These are phyloP conservation scores for Ramphastos sulfuratus DNA, from an alignment of 2,113 vertebrate species.

Conservation along the genomic window DNA sequence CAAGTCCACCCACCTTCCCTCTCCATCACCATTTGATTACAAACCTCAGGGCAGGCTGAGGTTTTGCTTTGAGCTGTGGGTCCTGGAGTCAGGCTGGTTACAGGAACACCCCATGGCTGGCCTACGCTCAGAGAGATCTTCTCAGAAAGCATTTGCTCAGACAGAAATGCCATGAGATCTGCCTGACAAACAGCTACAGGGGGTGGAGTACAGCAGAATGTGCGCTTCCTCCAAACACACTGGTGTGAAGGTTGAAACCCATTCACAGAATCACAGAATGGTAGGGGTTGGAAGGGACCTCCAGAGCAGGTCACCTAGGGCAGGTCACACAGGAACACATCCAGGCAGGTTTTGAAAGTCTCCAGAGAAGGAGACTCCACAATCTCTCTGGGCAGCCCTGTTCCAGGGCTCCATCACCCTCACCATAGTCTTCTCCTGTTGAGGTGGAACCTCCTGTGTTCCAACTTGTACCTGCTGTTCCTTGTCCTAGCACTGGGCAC, in stretches of 20 bases:
- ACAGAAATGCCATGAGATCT: not conserved
- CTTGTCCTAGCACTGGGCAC: no score
- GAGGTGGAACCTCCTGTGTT: no score
- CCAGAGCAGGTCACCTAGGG: no score
- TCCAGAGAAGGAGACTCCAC: no score
- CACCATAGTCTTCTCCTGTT: no score
- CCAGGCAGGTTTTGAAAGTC: no score
- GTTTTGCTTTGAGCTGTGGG: conserved; percentile 1
- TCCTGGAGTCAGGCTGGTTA: not conserved
- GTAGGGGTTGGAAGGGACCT: no score
- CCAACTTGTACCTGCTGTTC: no score
- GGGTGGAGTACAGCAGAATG: fast-evolving
- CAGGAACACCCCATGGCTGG: conserved; percentile 10
- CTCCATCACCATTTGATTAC: conserved; percentile 4
- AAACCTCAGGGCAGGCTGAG: not conserved
- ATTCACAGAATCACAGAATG: no score
- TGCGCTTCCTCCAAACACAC: not conserved
- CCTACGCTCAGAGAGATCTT: not conserved
- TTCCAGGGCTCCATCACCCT: no score
- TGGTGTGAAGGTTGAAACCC: not conserved
- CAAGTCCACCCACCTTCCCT: conserved; percentile 12
- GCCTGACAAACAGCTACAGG: not conserved
- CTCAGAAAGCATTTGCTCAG: conserved; percentile 8
- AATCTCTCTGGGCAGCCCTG: no score
- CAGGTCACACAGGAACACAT: no score